Base-by-base conservation (phyloP, 2,113 vertebrate species). In the Pheucticus melanocephalus region DNA sequence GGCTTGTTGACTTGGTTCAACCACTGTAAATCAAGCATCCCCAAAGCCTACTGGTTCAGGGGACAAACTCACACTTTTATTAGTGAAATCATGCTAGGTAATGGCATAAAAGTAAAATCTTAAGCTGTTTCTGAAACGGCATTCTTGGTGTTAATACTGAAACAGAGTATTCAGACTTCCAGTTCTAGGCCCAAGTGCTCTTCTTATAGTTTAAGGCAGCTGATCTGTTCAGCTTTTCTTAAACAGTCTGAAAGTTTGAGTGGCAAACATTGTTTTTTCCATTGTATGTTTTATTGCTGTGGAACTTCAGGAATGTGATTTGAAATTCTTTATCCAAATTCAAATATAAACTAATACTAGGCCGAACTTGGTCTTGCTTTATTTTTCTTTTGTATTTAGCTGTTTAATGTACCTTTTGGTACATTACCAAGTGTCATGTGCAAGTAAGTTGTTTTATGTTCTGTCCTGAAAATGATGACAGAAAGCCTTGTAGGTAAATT, bases 351-450 rank as follows among this genome's bases (percentile, higher is more conserved):
- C 39, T 54, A 42, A 48, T 44, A 37, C 7, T 15, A 39, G 44
- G 33, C 15, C 0, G 0, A 80, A 15, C 6, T 5, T 75, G 5
- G 2, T 72, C 39, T 82, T 78, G 23, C 23, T 78, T 56, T 73
- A 9, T 68, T 82, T 88, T 76, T 30, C 15, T 45, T 77, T 11
- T 51, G 17, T 75, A 28, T 63, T 86, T 71, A 53, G 44, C 65
- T 85, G 63, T 24, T 53, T 53, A 53, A 30, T 53, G 60, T 76
- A 14, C 16, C 31, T 73, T n/a, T 76, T 48, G 22, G 15, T 90
- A 68, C 6, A 3, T 64, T 59, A 68, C 5, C 8, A 65, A n/a
- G 22, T 63, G 15, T 83, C 60, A 35, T 5, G 7, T 39, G 42
- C 7, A 27, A 70, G 8, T 44, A 65, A 73, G 28, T 30, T 86